Percentiles rank a stretch among this genome's conserved stretches.
Evolutionary conservation across 2,797 vertebrate species (phyloP).

Genomic region (Rhinichthys osculus): DNA sequence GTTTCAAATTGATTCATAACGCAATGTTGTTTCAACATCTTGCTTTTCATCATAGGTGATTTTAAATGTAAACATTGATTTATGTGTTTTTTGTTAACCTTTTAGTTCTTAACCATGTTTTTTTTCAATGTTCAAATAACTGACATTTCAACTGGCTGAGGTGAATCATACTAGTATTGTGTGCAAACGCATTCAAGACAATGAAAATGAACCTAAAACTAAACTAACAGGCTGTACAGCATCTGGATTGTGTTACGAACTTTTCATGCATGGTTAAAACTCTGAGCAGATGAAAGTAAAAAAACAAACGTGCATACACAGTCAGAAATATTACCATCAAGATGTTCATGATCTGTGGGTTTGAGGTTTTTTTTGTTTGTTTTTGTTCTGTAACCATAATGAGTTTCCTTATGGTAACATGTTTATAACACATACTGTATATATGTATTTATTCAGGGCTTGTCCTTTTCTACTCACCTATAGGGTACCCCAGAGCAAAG

Average conservation of each 20-base stretch:
- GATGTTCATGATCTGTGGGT: not conserved
- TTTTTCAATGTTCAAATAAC: not conserved
- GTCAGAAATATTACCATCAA: not conserved
- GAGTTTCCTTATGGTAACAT: not conserved
- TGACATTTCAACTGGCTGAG: not conserved
- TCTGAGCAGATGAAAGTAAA: not conserved
- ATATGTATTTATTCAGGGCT: not conserved
- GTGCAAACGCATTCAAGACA: not conserved
- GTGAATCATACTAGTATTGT: not conserved
- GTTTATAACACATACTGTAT: not conserved
- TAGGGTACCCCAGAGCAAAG: slow-evolving; percentile 97
- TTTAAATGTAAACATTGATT: not conserved
- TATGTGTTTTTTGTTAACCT: not conserved
- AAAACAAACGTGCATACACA: not conserved
- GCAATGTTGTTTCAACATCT: not conserved
- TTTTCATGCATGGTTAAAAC: not conserved
- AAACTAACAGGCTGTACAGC: slow-evolving; percentile 17
- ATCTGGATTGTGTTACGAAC: not conserved
- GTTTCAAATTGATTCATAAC: not conserved
- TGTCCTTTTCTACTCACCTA: slow-evolving; percentile 82
- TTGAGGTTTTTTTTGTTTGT: not conserved
- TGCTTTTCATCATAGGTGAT: not conserved
- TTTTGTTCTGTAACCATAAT: not conserved
- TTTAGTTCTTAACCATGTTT: not conserved
- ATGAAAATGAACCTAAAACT: not conserved